These are phyloP conservation scores for Trissoscelio sp. DNA, from an alignment of 2,888 invertebrate species.

Conservation along the genomic window DNA sequence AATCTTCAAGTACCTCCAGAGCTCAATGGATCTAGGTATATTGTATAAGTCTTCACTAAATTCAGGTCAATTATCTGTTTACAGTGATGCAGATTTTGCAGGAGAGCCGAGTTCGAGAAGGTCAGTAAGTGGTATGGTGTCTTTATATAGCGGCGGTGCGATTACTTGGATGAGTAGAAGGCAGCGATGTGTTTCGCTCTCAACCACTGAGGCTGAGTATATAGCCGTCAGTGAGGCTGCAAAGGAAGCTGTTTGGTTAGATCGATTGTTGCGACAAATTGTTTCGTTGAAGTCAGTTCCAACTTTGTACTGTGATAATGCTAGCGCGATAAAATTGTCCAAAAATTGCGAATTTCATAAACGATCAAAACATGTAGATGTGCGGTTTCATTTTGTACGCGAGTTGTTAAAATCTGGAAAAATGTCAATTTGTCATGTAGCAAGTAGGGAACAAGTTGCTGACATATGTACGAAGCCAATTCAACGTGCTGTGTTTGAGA, in stretches of 20 bases:
- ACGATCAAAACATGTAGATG: slow-evolving; percentile 37
- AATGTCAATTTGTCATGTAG: slow-evolving; percentile 36
- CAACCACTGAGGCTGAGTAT: slow-evolving; percentile 46
- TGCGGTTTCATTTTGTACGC: slow-evolving; percentile 27
- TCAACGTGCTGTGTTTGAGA: slow-evolving; percentile 30
- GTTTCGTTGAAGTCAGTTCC: slow-evolving; percentile 3
- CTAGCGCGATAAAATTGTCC: slow-evolving; percentile 23
- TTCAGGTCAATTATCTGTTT: background rate
- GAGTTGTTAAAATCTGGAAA: slow-evolving; percentile 17
- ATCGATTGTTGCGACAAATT: slow-evolving; percentile 9
- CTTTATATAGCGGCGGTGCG: slow-evolving; percentile 14
- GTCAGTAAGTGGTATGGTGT: slow-evolving; percentile 32
- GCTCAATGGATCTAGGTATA: background rate
- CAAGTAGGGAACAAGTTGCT: slow-evolving; percentile 45
- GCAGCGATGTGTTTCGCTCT: slow-evolving; percentile 23
- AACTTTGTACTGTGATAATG: slow-evolving; percentile 13
- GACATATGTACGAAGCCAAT: slow-evolving; percentile 52
- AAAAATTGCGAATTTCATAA: slow-evolving; percentile 46
- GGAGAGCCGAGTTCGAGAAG: slow-evolving; percentile 1
- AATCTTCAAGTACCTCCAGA: slow-evolving; percentile 23
- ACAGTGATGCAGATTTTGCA: slow-evolving; percentile 50
- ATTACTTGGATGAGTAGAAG: slow-evolving; percentile 30
- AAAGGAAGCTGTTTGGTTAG: slow-evolving; percentile 39
- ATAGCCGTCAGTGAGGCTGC: slow-evolving; percentile 41
- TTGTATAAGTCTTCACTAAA: background rate